These are phyloP conservation scores for Teleiodes luculella DNA, from an alignment of 2,888 invertebrate species.

Conservation along the genomic window DNA sequence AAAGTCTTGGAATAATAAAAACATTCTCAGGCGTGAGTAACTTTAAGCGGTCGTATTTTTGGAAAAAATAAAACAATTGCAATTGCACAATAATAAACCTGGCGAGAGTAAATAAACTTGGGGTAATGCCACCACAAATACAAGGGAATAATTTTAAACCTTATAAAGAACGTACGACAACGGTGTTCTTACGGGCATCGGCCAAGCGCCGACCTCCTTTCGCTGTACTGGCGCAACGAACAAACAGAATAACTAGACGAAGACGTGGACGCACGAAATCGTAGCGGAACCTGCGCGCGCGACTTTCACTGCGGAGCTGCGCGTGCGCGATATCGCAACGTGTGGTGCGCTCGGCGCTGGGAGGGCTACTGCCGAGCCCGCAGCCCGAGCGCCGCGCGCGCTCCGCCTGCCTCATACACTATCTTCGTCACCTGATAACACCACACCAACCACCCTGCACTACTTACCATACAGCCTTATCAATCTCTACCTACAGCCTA, in stretches of 20 bases:
- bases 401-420: slow-evolving; percentile 28
- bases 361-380: slow-evolving; percentile 54
- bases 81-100: not conserved
- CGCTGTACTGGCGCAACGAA: slow-evolving; percentile 74
- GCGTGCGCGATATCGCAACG: slow-evolving; percentile 54
- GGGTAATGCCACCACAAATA: slow-evolving; percentile 55
- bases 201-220: slow-evolving; percentile 73
- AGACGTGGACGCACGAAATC: slow-evolving; percentile 66
- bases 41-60: not conserved
- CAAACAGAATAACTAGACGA: slow-evolving; percentile 75
- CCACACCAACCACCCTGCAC: slow-evolving; percentile 28
- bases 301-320: slow-evolving; percentile 64
- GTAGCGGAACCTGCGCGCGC: slow-evolving; percentile 67
- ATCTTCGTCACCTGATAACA: slow-evolving; percentile 54
- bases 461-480: slow-evolving; percentile 46
- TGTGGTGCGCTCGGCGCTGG: slow-evolving; percentile 63
- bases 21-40: not conserved
- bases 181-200: slow-evolving; percentile 56
- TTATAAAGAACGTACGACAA: slow-evolving; percentile 49
- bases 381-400: slow-evolving; percentile 23
- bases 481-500: slow-evolving; percentile 33
- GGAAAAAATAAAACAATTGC: not conserved
- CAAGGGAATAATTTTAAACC: slow-evolving; percentile 42
- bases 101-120: slow-evolving; percentile 7
- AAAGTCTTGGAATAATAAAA: not conserved